A percentile compares a stretch with the other conserved stretches of the same genome.
Evolutionary conservation across 1,140 invertebrate species (phyloP).

Genomic region (Holcopasites calliopsidis): DNA sequence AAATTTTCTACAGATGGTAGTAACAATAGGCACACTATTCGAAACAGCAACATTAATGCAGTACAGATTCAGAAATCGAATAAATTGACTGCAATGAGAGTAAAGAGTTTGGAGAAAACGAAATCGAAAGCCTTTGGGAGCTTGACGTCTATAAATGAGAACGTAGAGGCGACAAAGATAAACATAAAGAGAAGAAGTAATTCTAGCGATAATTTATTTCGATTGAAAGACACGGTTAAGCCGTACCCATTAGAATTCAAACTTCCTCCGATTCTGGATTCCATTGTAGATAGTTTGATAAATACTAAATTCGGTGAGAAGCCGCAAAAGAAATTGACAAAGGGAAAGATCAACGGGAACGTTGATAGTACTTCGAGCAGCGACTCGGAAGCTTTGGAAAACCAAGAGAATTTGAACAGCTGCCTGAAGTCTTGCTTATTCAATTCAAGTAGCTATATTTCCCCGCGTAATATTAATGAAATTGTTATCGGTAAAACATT

Average conservation of each 20-base stretch:
- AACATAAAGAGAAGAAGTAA: constrained; percentile 70
- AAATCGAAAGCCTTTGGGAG: constrained; percentile 70
- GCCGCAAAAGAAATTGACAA: constrained; percentile 42
- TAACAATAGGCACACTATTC: constrained; percentile 35
- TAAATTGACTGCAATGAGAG: constrained; percentile 65
- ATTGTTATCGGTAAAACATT: constrained; percentile 26
- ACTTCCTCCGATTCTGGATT: constrained; percentile 86
- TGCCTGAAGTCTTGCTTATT: constrained; percentile 65
- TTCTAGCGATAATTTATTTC: constrained; percentile 68
- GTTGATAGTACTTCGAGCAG: constrained; percentile 64
- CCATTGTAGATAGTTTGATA: constrained; percentile 80
- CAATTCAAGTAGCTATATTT: constrained; percentile 38
- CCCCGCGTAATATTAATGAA: constrained; percentile 50
- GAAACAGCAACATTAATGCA: constrained; percentile 55
- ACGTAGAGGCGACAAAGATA: constrained; percentile 69
- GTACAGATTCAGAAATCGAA: constrained; percentile 66
- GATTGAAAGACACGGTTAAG: constrained; percentile 59
- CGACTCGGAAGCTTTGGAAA: constrained; percentile 70
- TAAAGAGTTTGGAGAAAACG: constrained; percentile 61
- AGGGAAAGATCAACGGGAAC: constrained; percentile 51
- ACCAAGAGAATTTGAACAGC: constrained; percentile 67
- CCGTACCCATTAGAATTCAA: constrained; percentile 75
- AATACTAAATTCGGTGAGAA: constrained; percentile 74
- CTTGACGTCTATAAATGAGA: constrained; percentile 73
- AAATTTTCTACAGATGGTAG: constrained; percentile 74